Evolutionary conservation across 2,113 vertebrate genomes (phyloP), one percentile per base, ranked within the genome.

Genomic region (Erythrocebus patas): DNA sequence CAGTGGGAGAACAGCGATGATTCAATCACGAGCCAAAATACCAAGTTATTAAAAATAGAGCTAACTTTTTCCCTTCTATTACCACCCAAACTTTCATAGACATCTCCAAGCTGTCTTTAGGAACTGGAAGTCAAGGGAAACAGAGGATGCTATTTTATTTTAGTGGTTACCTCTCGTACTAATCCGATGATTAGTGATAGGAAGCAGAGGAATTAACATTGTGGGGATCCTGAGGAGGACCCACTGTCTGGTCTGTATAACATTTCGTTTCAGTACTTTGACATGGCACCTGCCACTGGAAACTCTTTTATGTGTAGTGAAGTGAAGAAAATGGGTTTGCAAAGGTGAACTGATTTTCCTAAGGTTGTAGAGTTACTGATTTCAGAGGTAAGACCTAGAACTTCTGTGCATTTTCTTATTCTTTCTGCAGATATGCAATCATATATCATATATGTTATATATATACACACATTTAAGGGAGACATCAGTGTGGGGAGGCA

Each of bases 31-130:
- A 84, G 84, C 70, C 48, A 57, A 92, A 97, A 81, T 93, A 82
- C n/a, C 59, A 57, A 83, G 35, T 76, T 95, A 75, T 83, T 97
- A 86, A 92, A 97, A 96, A 82, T 86, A 96, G 75, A 96, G n/a
- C 59, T 87, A 43, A 83, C 23, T 43, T 84, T 76, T 61, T 43
- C 91, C 9, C 55, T 96, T 80, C 61, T 80, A 52, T 38, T 82
- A 18, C 40, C 80, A 76, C 86, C n/a, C 40, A 85, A 78, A 96
- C 78, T 91, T 83, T 43, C 48, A 68, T 20, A 27, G 68, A 80
- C 64, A 50, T 93, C 91, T 89, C 73, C 80, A 89, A 95, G 45
- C 38, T 87, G 79, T 94, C 89, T 93, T 76, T 30, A 55, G 61
- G 70, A 25, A 78, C 4, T 59, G 43, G 43, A 89, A 96, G 80